Evolutionary conservation across 2,797 vertebrate genomes (phyloP).

Genomic region (Gadopsis bispinosus): DNA sequence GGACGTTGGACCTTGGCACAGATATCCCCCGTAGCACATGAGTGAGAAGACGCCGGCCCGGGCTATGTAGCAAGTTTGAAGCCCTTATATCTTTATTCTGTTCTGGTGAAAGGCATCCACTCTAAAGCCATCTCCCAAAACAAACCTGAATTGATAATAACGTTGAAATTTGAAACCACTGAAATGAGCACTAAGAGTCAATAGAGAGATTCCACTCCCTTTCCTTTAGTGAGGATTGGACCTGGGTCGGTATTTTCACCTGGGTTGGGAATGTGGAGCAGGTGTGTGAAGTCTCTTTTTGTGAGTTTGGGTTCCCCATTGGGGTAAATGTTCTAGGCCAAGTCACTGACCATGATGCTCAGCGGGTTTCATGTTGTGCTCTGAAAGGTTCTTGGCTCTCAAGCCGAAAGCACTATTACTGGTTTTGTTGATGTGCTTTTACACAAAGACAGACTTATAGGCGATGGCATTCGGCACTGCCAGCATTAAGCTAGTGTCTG

Average conservation of each 20-base stretch:
- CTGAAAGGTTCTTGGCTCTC: background rate
- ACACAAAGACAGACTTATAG: background rate
- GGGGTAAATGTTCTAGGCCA: background rate
- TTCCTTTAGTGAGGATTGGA: background rate
- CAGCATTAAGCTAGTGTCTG: slow-evolving; percentile 8
- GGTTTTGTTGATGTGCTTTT: slow-evolving; percentile 4
- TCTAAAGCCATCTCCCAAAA: background rate
- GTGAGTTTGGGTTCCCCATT: background rate
- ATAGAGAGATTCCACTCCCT: slow-evolving; percentile 6
- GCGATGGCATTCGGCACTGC: background rate
- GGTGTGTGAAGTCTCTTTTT: slow-evolving; percentile 52
- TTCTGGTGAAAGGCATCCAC: background rate
- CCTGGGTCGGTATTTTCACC: slow-evolving; percentile 53
- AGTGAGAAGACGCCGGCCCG: slow-evolving; percentile 10
- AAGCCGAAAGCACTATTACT: background rate
- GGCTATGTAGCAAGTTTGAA: background rate
- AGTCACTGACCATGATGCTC: background rate
- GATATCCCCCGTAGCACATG: background rate
- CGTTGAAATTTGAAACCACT: background rate
- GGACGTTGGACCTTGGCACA: slow-evolving; percentile 22
- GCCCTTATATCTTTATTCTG: background rate
- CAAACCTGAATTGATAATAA: background rate
- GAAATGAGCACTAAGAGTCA: background rate
- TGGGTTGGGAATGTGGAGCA: slow-evolving; percentile 56
- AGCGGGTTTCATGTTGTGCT: background rate